Conservation (phyloP, 2,888 invertebrate genomes). For the Drosophila suboccidentalis region DNA sequence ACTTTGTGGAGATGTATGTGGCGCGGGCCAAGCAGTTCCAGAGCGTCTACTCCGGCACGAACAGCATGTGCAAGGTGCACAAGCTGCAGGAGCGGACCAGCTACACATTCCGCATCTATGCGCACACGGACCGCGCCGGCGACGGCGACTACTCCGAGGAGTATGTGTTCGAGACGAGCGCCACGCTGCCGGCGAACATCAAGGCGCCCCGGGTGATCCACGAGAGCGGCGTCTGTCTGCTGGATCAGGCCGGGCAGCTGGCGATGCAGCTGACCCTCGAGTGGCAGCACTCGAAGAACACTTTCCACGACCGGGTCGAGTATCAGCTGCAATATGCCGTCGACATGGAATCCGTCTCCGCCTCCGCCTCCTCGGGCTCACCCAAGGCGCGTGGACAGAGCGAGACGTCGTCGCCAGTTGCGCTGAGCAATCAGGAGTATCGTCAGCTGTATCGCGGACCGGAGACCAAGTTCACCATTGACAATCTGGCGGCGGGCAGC, state of each 20-base stretch:
- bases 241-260: constrained; percentile 86
- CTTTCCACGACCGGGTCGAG: constrained; percentile 89
- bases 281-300: constrained; percentile 88
- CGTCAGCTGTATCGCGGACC: constrained; percentile 89
- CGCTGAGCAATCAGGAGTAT: constrained; percentile 66
- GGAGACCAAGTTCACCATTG: constrained; percentile 88
- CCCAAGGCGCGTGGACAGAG: constrained; percentile 58
- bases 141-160: constrained; percentile 92
- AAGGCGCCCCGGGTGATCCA: constrained; percentile 89
- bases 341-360: constrained; percentile 29
- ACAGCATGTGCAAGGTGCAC: constrained; percentile 92
- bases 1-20: constrained; percentile 93
- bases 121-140: constrained; percentile 93
- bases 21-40: constrained; percentile 89
- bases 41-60: constrained; percentile 91
- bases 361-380: constrained; percentile 12
- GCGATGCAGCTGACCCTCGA: constrained; percentile 87
- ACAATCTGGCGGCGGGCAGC: constrained; percentile 90
- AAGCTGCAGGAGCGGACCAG: constrained; percentile 92
- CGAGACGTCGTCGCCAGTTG: constrained; percentile 37
- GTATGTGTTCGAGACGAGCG: constrained; percentile 90
- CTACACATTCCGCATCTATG: constrained; percentile 94
- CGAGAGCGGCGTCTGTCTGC: constrained; percentile 79
- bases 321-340: constrained; percentile 91
- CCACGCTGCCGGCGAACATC: constrained; percentile 93